Evolutionary conservation across 1,140 invertebrate species (phyloP).

Genomic region (Drosophila navojoa): DNA sequence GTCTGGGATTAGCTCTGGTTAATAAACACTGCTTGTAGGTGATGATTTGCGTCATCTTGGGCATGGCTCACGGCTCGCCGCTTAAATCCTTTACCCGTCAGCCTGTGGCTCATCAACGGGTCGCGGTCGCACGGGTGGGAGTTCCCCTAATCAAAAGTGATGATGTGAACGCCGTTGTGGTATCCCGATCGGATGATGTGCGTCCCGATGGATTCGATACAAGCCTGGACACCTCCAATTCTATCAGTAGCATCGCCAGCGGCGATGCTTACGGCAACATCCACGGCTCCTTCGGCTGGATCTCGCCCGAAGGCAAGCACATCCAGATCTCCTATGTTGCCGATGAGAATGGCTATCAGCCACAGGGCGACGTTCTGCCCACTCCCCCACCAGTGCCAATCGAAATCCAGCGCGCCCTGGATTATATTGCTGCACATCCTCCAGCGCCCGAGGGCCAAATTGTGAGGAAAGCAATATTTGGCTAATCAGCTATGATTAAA

Average conservation of each 20-base stretch:
- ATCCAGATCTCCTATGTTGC: conserved; percentile 12
- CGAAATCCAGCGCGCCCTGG: conserved; percentile 70
- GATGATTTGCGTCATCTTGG: conserved; percentile 16
- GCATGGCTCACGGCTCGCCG: conserved; percentile 5
- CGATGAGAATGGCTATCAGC: conserved; percentile 70
- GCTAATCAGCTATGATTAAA: too few species aligned
- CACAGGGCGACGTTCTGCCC: conserved; percentile 84
- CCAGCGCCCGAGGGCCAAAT: conserved; percentile 31
- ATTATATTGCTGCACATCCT: conserved; percentile 83
- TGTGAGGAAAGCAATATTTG: too few species aligned
- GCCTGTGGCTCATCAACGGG: too few species aligned
- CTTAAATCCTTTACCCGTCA: too few species aligned
- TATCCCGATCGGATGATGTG: not conserved
- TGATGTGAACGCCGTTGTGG: not conserved
- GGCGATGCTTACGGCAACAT: conserved; percentile 21
- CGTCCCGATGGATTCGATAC: conserved; percentile 1
- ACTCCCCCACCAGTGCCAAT: conserved; percentile 67
- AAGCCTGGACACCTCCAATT: not conserved
- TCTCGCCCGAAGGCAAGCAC: conserved; percentile 21
- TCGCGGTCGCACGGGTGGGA: too few species aligned
- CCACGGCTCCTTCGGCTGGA: conserved; percentile 13
- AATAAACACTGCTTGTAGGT: not conserved
- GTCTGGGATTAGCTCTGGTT: not conserved
- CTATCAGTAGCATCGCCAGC: not conserved
- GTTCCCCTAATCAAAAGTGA: not conserved